Conservation (phyloP, 1,140 invertebrate species). For the Bombyx mandarina region DNA sequence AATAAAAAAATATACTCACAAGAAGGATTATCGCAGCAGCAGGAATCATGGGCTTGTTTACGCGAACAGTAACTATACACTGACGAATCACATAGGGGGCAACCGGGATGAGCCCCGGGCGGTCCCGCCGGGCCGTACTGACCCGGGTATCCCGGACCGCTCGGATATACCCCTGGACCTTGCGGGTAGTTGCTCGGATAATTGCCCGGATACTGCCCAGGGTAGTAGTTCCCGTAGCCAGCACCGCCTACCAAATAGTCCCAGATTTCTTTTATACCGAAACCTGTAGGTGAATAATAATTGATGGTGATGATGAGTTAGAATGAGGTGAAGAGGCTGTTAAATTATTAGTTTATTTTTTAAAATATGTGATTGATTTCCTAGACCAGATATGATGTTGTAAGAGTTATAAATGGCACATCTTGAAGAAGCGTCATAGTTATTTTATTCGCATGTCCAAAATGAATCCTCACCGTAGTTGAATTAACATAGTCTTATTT, state of each 20-base stretch:
- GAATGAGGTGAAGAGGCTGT: constrained; percentile 25
- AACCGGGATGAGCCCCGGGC: constrained; percentile 64
- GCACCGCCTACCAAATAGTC: constrained; percentile 57
- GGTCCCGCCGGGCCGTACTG: constrained; percentile 36
- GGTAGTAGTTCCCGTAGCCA: constrained; percentile 40
- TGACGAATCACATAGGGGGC: constrained; percentile 81
- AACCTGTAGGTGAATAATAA: constrained; percentile 46
- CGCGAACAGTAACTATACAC: constrained; percentile 82
- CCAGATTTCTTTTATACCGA: constrained; percentile 57
- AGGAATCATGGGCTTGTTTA: constrained; percentile 81
- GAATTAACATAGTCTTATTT: too few relatives aligned
- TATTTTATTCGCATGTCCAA: too few relatives aligned
- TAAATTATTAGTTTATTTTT: too few relatives aligned
- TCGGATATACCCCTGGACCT: constrained; percentile 13
- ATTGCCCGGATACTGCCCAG: constrained; percentile 22
- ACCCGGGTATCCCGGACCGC: constrained; percentile 26
- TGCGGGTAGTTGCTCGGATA: constrained; percentile 3
- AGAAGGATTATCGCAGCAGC: constrained; percentile 76
- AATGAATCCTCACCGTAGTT: too few relatives aligned
- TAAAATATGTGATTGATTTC: too few relatives aligned
- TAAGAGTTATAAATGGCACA: too few relatives aligned
- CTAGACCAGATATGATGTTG: too few relatives aligned
- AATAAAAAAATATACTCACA: constrained; percentile 61
- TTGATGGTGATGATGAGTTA: constrained; percentile 11
- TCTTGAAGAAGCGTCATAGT: too few relatives aligned